phyloP scores from a whole-genome alignment of 2,888 invertebrate genomes.

The Cotesia congregata region DNA sequence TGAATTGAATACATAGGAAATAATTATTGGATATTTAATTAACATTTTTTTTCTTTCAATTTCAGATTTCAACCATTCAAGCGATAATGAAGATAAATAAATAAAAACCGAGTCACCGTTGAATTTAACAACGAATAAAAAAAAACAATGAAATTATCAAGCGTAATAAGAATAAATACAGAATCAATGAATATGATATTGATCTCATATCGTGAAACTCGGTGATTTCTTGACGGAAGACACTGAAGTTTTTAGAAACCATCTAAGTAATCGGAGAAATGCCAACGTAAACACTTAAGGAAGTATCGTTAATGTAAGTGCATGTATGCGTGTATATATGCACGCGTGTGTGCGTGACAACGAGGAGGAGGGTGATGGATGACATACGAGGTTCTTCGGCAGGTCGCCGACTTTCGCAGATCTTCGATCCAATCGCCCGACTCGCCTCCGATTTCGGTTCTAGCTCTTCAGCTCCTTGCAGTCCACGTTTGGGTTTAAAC shows the following conservation, averaged over 20 bases:
- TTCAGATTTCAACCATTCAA: not conserved
- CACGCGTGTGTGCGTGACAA: slow-evolving; percentile 18
- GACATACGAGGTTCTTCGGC: slow-evolving; percentile 70
- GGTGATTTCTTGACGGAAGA: not conserved
- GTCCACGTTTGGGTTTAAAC: slow-evolving; percentile 63
- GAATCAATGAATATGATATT: not conserved
- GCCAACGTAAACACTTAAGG: slow-evolving; percentile 21
- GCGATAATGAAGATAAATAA: not conserved
- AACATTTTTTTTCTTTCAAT: not conserved
- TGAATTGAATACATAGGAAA: not conserved
- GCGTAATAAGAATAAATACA: not conserved
- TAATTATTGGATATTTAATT: not conserved
- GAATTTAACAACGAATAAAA: not conserved
- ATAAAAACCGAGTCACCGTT: not conserved
- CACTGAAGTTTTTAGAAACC: slow-evolving; percentile 5
- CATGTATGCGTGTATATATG: slow-evolving; percentile 20
- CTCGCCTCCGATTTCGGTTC: slow-evolving; percentile 72
- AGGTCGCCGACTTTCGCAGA: slow-evolving; percentile 84
- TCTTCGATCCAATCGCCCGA: slow-evolving; percentile 85
- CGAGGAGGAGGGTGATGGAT: slow-evolving; percentile 57
- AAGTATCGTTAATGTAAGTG: not conserved
- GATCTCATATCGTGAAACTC: not conserved
- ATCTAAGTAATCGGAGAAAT: not conserved
- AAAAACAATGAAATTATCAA: not conserved
- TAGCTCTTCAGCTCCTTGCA: slow-evolving; percentile 75